Base-by-base conservation (phyloP, 2,888 invertebrate species). In the Acrocyrtus sp. region DNA sequence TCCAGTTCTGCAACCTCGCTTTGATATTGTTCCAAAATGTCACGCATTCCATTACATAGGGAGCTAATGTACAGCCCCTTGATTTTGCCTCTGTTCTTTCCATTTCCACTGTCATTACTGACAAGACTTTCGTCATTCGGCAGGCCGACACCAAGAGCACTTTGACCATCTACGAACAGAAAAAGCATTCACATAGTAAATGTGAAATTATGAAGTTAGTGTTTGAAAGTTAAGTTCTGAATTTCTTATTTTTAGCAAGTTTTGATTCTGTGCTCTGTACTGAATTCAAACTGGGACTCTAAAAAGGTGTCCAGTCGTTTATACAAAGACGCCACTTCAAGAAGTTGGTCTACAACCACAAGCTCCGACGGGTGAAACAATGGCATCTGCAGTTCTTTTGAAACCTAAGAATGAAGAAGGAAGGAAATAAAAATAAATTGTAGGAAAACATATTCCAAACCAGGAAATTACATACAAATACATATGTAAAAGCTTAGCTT, bases 311-410 rank as follows among this genome's bases (percentile, higher is more conserved):
- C 56, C 56, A 81, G 47, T 8, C 73, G 51, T 45, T 76, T 78
- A 53, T 73, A 80, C 45, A 76, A 48, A 1, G 78, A 68, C 1
- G 77, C 81, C 27, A 81, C 74, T 47, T 81, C 80, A 22, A 81
- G 24, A 6, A 80, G 74, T 22, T 78, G 77, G 19, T 79, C 73
- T 3, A 80, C 34, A 22, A 80, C 63, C 2, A 61, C 47, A 15
- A 63, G 34, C 41, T 81, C 81, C 0, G 79, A 77, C 2, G 77
- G 63, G 72, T 81, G 81, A 17, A 81, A 54, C 29, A 81, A 62
- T 2, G 79, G 76, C 6, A 77, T 50, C 24, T 75, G 65, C 5
- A 80, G 21, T 17, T 78, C 78, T 45, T 77, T 77, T 4, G 70
- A 57, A n/a, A 73, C 63, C 79, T 79, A 19, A 6, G 27, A 53